Evolutionary conservation across 1,140 invertebrate genomes (phyloP).

Genomic region (Nomia melanderi): DNA sequence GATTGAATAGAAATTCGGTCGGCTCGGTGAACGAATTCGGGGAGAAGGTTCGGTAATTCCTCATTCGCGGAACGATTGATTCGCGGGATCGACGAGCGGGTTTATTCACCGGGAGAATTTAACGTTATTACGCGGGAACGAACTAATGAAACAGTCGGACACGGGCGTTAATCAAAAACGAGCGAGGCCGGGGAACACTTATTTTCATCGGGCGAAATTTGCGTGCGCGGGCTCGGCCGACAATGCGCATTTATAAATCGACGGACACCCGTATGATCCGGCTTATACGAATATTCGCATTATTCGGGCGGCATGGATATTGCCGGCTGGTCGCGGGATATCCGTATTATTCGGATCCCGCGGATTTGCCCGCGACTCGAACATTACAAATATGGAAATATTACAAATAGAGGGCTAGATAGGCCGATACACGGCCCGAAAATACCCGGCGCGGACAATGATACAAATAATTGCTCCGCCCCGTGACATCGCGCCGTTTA

Average conservation of each 20-base stretch:
- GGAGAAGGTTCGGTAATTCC: no score
- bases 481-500: slow-evolving; percentile 11
- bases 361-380: slow-evolving; percentile 21
- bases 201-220: slow-evolving; percentile 17
- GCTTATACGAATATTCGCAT: slow-evolving; percentile 47
- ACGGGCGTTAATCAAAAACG: background rate
- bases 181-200: background rate
- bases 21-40: no score
- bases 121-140: background rate
- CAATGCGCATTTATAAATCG: slow-evolving; percentile 44
- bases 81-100: background rate
- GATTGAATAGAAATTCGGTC: no score
- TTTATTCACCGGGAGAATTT: background rate
- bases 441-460: slow-evolving; percentile 29
- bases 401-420: slow-evolving; percentile 20
- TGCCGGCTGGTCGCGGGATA: slow-evolving; percentile 9
- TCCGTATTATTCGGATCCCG: slow-evolving; percentile 33
- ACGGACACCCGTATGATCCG: slow-evolving; percentile 42
- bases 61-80: no score
- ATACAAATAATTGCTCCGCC: slow-evolving; percentile 35
- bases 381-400: slow-evolving; percentile 50
- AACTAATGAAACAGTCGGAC: background rate
- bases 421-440: background rate
- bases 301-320: slow-evolving; percentile 31
- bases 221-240: background rate